Percentiles rank a stretch among this genome's conserved stretches.
phyloP scores from a whole-genome alignment of 2,797 vertebrate genomes.

The Chaetophractus vellerosus region DNA sequence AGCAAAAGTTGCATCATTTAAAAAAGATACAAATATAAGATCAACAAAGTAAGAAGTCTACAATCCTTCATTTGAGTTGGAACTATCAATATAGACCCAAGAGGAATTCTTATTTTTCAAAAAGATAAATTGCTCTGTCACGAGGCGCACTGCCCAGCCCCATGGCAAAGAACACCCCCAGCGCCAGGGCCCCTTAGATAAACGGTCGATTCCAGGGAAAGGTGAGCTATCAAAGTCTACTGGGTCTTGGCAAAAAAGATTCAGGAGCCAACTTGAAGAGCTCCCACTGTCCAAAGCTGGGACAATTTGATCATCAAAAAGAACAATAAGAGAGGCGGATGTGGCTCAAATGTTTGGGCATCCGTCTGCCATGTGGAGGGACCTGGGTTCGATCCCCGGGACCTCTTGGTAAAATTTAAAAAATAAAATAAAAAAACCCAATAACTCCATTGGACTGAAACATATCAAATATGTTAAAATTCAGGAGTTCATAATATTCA shows the following conservation, averaged over 20 bases:
- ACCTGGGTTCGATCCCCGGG: no score
- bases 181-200: background rate
- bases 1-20: background rate
- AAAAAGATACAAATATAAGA: background rate
- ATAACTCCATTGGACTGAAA: background rate
- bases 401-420: no score
- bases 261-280: background rate
- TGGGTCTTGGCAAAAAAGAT: background rate
- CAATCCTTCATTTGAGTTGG: background rate
- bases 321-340: no score
- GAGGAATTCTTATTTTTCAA: background rate
- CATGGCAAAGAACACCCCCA: background rate
- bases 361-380: no score
- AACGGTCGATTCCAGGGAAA: background rate
- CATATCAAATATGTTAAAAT: background rate
- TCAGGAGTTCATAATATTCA: background rate
- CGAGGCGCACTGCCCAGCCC: background rate
- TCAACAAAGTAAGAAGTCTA: background rate
- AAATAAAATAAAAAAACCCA: no score
- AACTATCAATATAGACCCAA: constrained; percentile 13
- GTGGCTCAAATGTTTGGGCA: no score
- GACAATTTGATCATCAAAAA: background rate
- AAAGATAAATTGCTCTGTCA: background rate
- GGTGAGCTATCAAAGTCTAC: background rate
- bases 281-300: background rate